phyloP scores from a whole-genome alignment of 2,888 invertebrate species.

The Sceliomorpha sp. region DNA sequence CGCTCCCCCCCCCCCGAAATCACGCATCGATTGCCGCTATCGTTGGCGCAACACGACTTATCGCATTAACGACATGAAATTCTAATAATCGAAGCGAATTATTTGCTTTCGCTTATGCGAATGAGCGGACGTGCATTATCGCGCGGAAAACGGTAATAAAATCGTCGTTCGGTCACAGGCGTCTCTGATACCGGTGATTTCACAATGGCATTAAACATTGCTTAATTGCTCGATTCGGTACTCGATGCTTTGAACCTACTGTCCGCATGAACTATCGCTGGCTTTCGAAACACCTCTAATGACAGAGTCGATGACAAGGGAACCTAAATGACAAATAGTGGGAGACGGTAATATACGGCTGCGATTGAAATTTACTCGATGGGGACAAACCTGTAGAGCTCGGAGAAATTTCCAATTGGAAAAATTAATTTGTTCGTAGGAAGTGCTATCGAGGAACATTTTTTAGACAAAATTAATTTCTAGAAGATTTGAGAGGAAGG shows the following conservation, averaged over 20 bases:
- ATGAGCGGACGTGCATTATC: slow-evolving; percentile 59
- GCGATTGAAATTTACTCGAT: slow-evolving; percentile 6
- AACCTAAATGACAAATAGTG: slow-evolving; percentile 55
- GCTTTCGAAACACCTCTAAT: slow-evolving; percentile 47
- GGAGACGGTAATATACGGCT: slow-evolving; percentile 24
- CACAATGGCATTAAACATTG: slow-evolving; percentile 49
- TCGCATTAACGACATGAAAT: slow-evolving; percentile 57
- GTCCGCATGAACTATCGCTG: slow-evolving; percentile 16
- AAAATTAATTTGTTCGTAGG: too few species aligned
- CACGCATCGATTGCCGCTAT: slow-evolving; percentile 8
- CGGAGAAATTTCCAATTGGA: too few species aligned
- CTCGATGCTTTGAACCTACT: slow-evolving; percentile 17
- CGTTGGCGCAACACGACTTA: slow-evolving; percentile 30
- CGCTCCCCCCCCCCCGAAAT: too few species aligned
- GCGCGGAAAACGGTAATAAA: slow-evolving; percentile 64
- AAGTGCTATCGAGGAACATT: too few species aligned
- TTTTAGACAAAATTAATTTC: too few species aligned
- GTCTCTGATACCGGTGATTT: slow-evolving; percentile 47
- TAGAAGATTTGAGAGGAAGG: too few species aligned
- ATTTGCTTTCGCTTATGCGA: slow-evolving; percentile 54
- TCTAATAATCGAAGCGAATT: slow-evolving; percentile 56
- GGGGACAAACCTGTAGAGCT: too few species aligned
- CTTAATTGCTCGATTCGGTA: slow-evolving; percentile 39
- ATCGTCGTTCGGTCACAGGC: slow-evolving; percentile 52
- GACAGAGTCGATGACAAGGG: slow-evolving; percentile 31